These are phyloP conservation scores for Mamestra brassicae DNA, from an alignment of 2,888 invertebrate species.

Conservation along the genomic window DNA sequence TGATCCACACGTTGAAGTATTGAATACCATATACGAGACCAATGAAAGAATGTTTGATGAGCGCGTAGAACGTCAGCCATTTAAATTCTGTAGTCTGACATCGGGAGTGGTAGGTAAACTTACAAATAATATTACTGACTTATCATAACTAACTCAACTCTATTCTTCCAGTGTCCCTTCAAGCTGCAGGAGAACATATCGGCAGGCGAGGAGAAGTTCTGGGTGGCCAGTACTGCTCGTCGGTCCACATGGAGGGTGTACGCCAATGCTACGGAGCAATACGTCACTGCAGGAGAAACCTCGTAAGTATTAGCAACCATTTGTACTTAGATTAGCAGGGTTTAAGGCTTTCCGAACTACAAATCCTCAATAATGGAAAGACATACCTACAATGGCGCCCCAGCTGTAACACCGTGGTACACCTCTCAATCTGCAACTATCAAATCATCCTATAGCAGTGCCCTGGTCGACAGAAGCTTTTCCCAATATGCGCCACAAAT, in stretches of 20 bases:
- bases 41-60: no score
- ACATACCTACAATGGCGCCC: no score
- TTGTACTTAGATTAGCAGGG: no score
- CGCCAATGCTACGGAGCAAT: constrained; percentile 84
- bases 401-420: no score
- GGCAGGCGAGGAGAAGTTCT: constrained; percentile 77
- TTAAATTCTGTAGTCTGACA: no score
- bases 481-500: not conserved
- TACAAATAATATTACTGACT: no score
- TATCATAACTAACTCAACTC: not conserved
- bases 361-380: no score
- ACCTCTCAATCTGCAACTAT: not conserved
- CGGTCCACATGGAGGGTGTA: constrained; percentile 91
- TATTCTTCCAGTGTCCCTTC: constrained; percentile 91
- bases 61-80: no score
- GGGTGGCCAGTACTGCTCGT: constrained; percentile 89
- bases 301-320: constrained; percentile 74
- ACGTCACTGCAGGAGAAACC: constrained; percentile 82
- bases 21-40: no score
- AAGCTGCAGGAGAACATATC: constrained; percentile 86
- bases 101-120: no score
- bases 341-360: no score
- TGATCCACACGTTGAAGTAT: no score
- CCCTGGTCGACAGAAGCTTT: not conserved
- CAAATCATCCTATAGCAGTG: not conserved